Conservation (phyloP, 2,888 invertebrate genomes). For the Rhamnusium bicolor region DNA sequence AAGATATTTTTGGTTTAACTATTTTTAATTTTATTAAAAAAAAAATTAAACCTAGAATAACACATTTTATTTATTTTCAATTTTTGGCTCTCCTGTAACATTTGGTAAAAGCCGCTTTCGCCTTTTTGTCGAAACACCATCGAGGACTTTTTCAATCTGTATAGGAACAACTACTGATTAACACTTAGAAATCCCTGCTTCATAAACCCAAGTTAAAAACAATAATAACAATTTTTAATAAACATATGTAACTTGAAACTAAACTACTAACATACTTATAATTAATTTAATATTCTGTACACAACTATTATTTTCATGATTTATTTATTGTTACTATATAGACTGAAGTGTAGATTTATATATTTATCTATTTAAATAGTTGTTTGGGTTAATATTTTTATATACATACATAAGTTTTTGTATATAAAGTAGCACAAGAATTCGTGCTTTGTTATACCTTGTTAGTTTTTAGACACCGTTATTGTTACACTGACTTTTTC, state of each 20-base stretch:
- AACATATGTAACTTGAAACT: neutral
- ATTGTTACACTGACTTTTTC: constrained; percentile 42
- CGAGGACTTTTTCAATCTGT: no score
- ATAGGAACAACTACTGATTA: neutral
- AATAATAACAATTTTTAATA: neutral
- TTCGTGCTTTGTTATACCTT: constrained; percentile 46
- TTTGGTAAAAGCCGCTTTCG: no score
- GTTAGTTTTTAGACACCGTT: constrained; percentile 34
- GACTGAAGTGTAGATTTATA: constrained; percentile 43
- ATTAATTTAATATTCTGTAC: neutral
- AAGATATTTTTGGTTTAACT: no score
- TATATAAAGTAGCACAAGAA: constrained; percentile 34
- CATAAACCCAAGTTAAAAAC: neutral
- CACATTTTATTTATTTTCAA: no score
- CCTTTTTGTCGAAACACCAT: no score
- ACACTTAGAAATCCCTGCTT: neutral
- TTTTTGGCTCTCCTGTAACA: no score
- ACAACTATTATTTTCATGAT: constrained; percentile 13
- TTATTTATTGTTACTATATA: constrained; percentile 41
- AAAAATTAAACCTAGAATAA: no score
- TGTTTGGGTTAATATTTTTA: constrained; percentile 46
- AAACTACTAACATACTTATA: neutral
- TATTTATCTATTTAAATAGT: constrained; percentile 36
- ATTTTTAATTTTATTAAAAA: no score
- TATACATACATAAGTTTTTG: constrained; percentile 35